phyloP scores from a whole-genome alignment of 23 tunicate species.

The Halocynthia aurantium region DNA sequence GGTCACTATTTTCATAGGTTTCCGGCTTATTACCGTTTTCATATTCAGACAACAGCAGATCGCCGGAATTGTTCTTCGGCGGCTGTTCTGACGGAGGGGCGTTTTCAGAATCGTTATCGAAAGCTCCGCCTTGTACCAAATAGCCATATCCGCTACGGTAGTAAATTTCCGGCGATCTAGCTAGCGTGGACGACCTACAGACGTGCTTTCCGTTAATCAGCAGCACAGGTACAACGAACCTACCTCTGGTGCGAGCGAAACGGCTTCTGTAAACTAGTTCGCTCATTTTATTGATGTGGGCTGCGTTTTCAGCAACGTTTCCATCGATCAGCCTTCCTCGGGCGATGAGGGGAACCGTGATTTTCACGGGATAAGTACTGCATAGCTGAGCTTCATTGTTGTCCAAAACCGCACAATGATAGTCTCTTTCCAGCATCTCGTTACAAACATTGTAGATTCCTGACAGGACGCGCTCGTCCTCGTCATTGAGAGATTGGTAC shows the following conservation, averaged over 20 bases:
- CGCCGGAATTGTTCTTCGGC: background rate
- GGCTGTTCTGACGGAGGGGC: background rate
- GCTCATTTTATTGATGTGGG: constrained; percentile 10
- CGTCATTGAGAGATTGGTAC: background rate
- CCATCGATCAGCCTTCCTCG: background rate
- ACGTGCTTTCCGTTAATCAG: constrained; percentile 56
- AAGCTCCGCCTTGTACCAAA: constrained; percentile 14
- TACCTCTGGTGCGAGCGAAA: constrained; percentile 77
- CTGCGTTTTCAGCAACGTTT: constrained; percentile 1
- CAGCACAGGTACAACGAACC: constrained; percentile 85
- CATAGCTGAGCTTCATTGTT: constrained; percentile 60
- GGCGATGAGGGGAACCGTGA: constrained; percentile 47
- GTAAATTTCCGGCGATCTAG: constrained; percentile 85
- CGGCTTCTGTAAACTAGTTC: constrained; percentile 46
- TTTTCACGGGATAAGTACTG: constrained; percentile 65
- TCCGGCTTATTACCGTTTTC: background rate
- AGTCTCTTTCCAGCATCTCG: constrained; percentile 49
- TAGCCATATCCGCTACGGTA: constrained; percentile 20
- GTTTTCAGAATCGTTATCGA: background rate
- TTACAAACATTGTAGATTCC: constrained; percentile 25
- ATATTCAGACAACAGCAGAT: background rate
- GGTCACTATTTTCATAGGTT: background rate
- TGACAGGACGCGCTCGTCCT: background rate
- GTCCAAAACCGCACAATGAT: constrained; percentile 52
- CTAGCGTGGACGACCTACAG: constrained; percentile 86